These are phyloP conservation scores for Theristicus caerulescens DNA, from an alignment of 2,113 vertebrate genomes.

Conservation along the genomic window DNA sequence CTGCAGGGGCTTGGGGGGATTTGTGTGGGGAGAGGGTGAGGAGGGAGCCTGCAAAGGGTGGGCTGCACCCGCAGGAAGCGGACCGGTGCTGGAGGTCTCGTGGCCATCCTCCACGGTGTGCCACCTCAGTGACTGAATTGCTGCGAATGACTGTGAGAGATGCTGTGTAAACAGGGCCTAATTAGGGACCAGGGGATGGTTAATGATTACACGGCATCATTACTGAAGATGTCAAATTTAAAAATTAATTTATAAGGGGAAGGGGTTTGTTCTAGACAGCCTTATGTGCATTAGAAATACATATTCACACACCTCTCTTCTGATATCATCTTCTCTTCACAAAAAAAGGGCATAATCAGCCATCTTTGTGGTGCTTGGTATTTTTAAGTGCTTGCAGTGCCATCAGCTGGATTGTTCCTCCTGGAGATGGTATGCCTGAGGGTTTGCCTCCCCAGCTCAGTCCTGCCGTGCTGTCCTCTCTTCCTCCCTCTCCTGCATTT, in stretches of 20 bases:
- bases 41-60: not conserved
- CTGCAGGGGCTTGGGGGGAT: rapidly evolving
- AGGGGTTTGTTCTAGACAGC: not conserved
- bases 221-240: not conserved
- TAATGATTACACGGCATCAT: rapidly evolving
- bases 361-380: not conserved
- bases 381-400: not conserved
- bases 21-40: not conserved
- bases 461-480: not conserved
- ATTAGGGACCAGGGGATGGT: not conserved
- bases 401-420: not conserved
- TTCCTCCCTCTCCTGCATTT: not conserved
- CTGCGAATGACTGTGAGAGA: not conserved
- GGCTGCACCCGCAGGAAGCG: not conserved
- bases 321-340: not conserved
- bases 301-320: not conserved
- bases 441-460: not conserved
- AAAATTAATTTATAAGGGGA: not conserved
- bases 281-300: not conserved
- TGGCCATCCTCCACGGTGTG: rapidly evolving
- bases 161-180: not conserved
- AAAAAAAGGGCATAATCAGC: not conserved
- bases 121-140: not conserved
- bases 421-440: not conserved
- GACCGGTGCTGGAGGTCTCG: rapidly evolving